Conservation (phyloP, 2,113 vertebrate genomes). For the Amphilophus citrinellus region DNA sequence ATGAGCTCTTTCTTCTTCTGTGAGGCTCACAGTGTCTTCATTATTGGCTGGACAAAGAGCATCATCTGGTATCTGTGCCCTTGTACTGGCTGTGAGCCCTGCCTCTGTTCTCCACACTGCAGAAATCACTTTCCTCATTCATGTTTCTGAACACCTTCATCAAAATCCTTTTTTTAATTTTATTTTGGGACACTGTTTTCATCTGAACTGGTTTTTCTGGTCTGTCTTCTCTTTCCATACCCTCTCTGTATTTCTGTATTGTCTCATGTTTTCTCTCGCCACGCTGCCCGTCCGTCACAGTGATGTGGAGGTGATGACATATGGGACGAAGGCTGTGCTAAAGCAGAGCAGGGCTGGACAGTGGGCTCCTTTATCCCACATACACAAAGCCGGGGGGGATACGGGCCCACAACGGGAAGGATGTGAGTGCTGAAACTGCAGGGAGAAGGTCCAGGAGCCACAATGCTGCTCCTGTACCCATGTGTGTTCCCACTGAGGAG, state of each 20-base stretch:
- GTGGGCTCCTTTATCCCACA: constrained; percentile 67
- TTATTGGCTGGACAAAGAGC: not conserved
- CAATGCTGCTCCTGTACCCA: not conserved
- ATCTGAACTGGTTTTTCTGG: not conserved
- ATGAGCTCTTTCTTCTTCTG: not conserved
- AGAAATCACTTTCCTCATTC: no score
- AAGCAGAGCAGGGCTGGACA: constrained; percentile 47
- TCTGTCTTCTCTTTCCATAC: not conserved
- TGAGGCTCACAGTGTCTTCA: not conserved
- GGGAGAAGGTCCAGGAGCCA: constrained; percentile 23
- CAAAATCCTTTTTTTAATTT: rapidly evolving
- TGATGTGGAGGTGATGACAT: constrained; percentile 70
- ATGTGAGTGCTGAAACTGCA: constrained; percentile 38
- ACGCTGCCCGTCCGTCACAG: constrained; percentile 39
- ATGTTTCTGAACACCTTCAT: no score
- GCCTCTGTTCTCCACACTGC: no score
- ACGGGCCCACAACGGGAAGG: constrained; percentile 45
- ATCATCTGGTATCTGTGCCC: not conserved
- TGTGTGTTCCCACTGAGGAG: not conserved
- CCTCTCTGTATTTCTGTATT: not conserved
- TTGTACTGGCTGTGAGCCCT: no score
- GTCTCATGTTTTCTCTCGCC: not conserved
- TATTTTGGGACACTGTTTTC: not conserved
- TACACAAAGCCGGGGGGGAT: constrained; percentile 46
- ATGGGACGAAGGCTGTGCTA: constrained; percentile 35